Conservation (phyloP, 2,113 vertebrate genomes). For the Boulengeromyrus knoepffleri region DNA sequence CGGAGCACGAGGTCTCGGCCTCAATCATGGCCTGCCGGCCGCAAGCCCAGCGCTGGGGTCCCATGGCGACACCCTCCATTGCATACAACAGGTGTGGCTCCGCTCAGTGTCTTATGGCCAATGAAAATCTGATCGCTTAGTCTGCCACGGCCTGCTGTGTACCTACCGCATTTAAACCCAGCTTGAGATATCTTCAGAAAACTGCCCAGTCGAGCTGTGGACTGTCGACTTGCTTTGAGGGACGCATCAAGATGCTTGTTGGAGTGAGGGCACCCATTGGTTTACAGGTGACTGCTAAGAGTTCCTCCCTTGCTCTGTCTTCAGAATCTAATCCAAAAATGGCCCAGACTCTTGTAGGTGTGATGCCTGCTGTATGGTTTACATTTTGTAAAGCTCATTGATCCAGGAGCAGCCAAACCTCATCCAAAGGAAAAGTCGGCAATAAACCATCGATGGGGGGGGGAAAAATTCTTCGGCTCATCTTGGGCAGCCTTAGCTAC, state of each 20-base stretch:
- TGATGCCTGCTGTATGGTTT: not conserved
- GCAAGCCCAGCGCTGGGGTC: too few relatives aligned
- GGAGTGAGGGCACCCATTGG: not conserved
- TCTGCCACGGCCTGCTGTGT: not conserved
- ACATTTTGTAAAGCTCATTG: not conserved
- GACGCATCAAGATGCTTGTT: not conserved
- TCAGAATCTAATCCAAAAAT: not conserved
- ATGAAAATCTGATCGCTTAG: not conserved
- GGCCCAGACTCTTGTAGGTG: not conserved
- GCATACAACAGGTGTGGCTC: not conserved
- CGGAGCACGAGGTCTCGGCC: not conserved
- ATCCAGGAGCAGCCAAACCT: conserved; percentile 6
- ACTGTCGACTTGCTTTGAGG: not conserved
- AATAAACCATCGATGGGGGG: not conserved
- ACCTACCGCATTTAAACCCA: not conserved
- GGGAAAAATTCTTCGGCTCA: not conserved
- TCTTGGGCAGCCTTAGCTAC: not conserved
- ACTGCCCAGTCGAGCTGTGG: not conserved
- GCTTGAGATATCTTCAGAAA: not conserved
- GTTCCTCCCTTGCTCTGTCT: not conserved
- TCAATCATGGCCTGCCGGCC: not conserved
- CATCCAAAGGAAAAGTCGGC: not conserved
- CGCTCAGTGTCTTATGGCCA: not conserved
- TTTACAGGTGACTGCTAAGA: not conserved
- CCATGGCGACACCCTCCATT: not conserved